Evolutionary conservation across 1,140 invertebrate genomes (phyloP).

Genomic region (Cotesia typhae): DNA sequence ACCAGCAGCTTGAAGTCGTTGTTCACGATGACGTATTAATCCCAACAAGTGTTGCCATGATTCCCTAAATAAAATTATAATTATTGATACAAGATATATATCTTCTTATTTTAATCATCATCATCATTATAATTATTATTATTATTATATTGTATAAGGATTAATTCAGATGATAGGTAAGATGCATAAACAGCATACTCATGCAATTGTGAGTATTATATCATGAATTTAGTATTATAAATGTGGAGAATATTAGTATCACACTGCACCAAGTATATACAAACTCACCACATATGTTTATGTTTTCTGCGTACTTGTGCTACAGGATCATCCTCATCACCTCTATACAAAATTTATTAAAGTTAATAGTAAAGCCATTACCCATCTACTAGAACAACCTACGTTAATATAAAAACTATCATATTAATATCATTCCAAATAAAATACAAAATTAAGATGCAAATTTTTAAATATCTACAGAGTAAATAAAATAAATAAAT

Average conservation of each 20-base stretch:
- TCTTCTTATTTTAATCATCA: neutral
- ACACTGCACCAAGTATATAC: slow-evolving; percentile 14
- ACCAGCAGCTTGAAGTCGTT: slow-evolving; percentile 88
- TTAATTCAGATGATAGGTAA: neutral
- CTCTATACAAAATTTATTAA: slow-evolving; percentile 38
- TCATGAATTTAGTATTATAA: slow-evolving; percentile 11
- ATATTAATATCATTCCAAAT: slow-evolving; percentile 14
- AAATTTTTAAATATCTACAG: too few species aligned
- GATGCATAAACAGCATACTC: slow-evolving; percentile 5
- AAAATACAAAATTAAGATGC: slow-evolving; percentile 14
- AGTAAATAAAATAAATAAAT: slow-evolving; percentile 6
- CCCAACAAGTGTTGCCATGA: slow-evolving; percentile 90
- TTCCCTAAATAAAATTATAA: slow-evolving; percentile 66
- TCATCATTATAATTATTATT: neutral
- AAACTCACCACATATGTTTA: slow-evolving; percentile 58
- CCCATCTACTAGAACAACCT: slow-evolving; percentile 36
- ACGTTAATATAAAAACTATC: slow-evolving; percentile 9
- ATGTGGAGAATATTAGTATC: neutral
- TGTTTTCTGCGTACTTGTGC: slow-evolving; percentile 59
- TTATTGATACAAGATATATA: neutral
- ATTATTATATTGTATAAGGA: too few species aligned
- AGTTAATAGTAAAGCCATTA: slow-evolving; percentile 51
- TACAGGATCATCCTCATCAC: slow-evolving; percentile 61
- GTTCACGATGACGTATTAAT: slow-evolving; percentile 84
- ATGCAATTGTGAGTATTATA: neutral